Evolutionary conservation across 2,113 vertebrate genomes (phyloP).

Genomic region (Pipa parva): DNA sequence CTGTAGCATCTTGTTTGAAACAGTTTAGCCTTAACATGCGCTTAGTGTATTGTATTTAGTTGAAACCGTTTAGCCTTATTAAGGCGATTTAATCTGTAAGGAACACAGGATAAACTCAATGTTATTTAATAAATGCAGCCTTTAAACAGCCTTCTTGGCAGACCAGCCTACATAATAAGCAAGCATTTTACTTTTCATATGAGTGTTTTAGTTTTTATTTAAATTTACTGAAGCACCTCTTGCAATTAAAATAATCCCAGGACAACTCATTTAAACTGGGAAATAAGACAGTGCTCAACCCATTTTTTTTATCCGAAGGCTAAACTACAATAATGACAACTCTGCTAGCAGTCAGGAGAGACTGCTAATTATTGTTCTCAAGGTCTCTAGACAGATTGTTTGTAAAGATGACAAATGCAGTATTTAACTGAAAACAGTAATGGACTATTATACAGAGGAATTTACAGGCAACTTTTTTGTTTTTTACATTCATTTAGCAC

Average conservation of each 20-base stretch:
- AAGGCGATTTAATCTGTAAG: conserved; percentile 49
- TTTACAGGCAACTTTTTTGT: too few relatives aligned
- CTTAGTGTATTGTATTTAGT: too few relatives aligned
- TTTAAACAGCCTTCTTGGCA: conserved; percentile 53
- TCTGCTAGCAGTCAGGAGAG: conserved; percentile 67
- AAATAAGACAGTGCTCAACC: conserved; percentile 66
- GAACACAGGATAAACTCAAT: conserved; percentile 57
- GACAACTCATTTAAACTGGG: conserved; percentile 71
- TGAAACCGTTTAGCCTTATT: too few relatives aligned
- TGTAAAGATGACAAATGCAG: conserved; percentile 60
- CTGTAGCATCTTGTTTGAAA: conserved; percentile 54
- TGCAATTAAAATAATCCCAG: conserved; percentile 72
- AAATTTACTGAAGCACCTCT: conserved; percentile 68
- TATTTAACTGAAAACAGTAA: background rate
- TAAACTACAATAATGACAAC: conserved; percentile 71
- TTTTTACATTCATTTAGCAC: too few relatives aligned
- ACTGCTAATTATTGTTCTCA: conserved; percentile 64
- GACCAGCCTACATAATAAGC: conserved; percentile 54
- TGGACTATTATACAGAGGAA: too few relatives aligned
- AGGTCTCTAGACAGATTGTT: conserved; percentile 62
- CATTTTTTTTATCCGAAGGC: conserved; percentile 69
- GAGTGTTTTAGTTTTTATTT: conserved; percentile 69
- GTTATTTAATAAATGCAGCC: conserved; percentile 61
- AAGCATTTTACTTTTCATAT: conserved; percentile 58
- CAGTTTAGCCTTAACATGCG: conserved; percentile 54